These are phyloP conservation scores for Nothobranchius furzeri DNA, from an alignment of 2,113 vertebrate genomes.

Conservation along the genomic window DNA sequence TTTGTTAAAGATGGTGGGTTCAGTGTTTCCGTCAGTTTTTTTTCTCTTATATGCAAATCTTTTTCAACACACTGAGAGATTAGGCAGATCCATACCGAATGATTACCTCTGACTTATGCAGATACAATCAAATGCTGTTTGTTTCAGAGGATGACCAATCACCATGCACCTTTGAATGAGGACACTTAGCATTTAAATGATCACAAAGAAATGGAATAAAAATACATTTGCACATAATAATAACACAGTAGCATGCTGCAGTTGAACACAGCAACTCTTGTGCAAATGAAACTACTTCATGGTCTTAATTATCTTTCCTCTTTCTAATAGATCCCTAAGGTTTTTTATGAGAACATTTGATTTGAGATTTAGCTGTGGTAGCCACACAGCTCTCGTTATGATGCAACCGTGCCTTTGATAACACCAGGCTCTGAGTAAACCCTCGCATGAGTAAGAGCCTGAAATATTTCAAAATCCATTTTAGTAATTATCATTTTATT, in stretches of 20 bases:
- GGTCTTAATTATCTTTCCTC: background rate
- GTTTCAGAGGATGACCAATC: too few species aligned
- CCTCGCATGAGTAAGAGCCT: background rate
- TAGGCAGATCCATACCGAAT: too few species aligned
- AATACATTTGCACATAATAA: background rate
- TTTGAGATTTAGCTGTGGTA: background rate
- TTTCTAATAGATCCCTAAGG: background rate
- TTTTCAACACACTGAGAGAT: conserved; percentile 2
- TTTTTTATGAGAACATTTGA: background rate
- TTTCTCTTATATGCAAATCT: background rate
- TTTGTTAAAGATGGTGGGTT: too few species aligned
- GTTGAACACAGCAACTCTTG: background rate
- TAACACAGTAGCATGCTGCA: background rate
- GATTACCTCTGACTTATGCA: too few species aligned
- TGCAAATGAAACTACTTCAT: background rate
- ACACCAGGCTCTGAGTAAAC: background rate
- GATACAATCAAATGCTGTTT: too few species aligned
- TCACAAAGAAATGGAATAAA: background rate
- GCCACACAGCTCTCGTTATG: background rate
- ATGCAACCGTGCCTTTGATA: background rate
- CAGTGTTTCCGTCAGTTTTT: too few species aligned
- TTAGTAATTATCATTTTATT: too few species aligned
- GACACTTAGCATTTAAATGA: background rate
- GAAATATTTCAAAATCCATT: background rate
- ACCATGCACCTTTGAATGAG: background rate